Evolutionary conservation across 2,113 vertebrate species (phyloP).

Genomic region (Hepsetus odoe): DNA sequence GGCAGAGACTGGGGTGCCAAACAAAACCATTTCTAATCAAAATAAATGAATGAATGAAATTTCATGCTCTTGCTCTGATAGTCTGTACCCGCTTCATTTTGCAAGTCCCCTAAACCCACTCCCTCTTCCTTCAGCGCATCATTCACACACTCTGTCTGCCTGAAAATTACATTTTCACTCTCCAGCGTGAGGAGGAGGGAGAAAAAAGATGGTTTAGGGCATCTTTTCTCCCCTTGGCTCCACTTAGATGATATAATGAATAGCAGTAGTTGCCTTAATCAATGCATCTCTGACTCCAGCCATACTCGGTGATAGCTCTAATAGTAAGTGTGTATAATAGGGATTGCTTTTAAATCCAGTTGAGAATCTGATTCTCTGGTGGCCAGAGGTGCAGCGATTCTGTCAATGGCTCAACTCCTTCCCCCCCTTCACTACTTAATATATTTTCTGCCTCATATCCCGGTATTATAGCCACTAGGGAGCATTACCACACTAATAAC

Average conservation of each 20-base stretch:
- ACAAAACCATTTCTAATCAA: conserved; percentile 44
- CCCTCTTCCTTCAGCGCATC: not conserved
- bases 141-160: conserved; percentile 28
- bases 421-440: not conserved
- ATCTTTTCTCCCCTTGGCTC: conserved; percentile 25
- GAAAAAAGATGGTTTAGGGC: not conserved
- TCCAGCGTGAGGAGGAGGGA: conserved; percentile 18
- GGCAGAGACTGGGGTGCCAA: not conserved
- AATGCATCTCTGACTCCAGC: conserved; percentile 21
- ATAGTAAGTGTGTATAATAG: conserved; percentile 46
- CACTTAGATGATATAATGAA: conserved; percentile 51
- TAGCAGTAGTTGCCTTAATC: conserved; percentile 43
- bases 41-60: conserved; percentile 43
- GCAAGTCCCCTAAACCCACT: not conserved
- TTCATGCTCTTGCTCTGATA: conserved; percentile 19
- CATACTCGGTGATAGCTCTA: conserved; percentile 17
- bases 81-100: conserved; percentile 16
- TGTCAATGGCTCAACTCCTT: conserved; percentile 31
- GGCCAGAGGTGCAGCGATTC: conserved; percentile 24
- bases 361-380: conserved; percentile 31
- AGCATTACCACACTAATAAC: conserved; percentile 19
- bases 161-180: conserved; percentile 48
- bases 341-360: conserved; percentile 40
- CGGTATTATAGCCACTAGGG: not conserved
- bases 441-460: not conserved